Evolutionary conservation across 2,888 invertebrate genomes (phyloP).

Genomic region (Leptura quadrifasciata): DNA sequence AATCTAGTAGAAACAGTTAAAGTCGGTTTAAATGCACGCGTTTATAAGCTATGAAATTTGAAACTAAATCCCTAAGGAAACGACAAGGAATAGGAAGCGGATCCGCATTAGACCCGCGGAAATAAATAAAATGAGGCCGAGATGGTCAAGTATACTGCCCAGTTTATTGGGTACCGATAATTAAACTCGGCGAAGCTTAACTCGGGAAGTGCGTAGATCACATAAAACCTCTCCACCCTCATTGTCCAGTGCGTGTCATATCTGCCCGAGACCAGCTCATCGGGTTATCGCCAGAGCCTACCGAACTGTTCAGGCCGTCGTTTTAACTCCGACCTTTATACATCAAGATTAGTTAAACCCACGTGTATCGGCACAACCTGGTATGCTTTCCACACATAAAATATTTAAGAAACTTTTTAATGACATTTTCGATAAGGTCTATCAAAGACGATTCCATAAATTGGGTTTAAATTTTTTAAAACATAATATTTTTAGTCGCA

Average conservation of each 20-base stretch:
- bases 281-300: constrained; percentile 5
- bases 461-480: too few relatives aligned
- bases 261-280: constrained; percentile 45
- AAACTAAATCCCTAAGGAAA: constrained; percentile 29
- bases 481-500: too few relatives aligned
- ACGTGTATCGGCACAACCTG: too few relatives aligned
- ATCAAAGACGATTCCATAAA: too few relatives aligned
- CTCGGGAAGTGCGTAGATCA: constrained; percentile 24
- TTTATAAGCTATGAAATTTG: constrained; percentile 43
- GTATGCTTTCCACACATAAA: too few relatives aligned
- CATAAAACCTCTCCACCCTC: constrained; percentile 23
- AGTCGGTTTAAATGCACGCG: constrained; percentile 36
- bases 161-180: constrained; percentile 54
- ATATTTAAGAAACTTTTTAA: too few relatives aligned
- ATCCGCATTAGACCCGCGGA: constrained; percentile 19
- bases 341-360: too few relatives aligned
- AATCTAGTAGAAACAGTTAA: constrained; percentile 37
- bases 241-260: constrained; percentile 49
- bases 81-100: constrained; percentile 4
- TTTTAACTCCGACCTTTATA: background rate
- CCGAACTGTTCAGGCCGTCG: constrained; percentile 3
- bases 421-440: too few relatives aligned
- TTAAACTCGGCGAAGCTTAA: constrained; percentile 54
- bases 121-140: constrained; percentile 42
- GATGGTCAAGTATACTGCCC: constrained; percentile 42